Conservation (phyloP, 2,888 invertebrate genomes). For the Drosophila planitibia region DNA sequence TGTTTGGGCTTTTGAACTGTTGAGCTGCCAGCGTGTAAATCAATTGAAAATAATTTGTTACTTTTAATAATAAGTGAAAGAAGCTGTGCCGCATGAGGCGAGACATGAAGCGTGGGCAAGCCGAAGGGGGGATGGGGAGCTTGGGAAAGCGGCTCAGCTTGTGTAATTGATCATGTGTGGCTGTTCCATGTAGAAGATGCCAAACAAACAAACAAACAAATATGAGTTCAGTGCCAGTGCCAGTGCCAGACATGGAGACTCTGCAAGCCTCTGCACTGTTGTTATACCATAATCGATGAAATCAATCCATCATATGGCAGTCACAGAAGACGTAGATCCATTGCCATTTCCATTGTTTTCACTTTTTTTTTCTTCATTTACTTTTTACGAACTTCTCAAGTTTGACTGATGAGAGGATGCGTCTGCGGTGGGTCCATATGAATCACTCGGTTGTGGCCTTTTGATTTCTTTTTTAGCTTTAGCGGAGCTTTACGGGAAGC, state of each 20-base stretch:
- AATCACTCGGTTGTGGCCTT: constrained; percentile 38
- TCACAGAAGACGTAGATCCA: constrained; percentile 28
- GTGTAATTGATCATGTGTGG: constrained; percentile 78
- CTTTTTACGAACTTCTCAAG: constrained; percentile 10
- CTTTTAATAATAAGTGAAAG: constrained; percentile 83
- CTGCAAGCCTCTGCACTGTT: constrained; percentile 46
- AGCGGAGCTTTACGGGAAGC: constrained; percentile 51
- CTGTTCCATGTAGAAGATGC: constrained; percentile 53
- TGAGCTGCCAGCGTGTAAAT: constrained; percentile 80
- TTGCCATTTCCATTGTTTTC: constrained; percentile 64
- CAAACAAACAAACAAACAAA: constrained; percentile 68
- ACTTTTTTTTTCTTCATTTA: constrained; percentile 47
- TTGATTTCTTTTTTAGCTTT: constrained; percentile 18
- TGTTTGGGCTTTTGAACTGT: constrained; percentile 54
- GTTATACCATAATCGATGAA: constrained; percentile 84
- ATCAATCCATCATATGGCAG: constrained; percentile 81
- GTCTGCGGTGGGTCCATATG: constrained; percentile 62
- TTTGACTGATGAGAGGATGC: constrained; percentile 68
- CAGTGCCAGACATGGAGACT: constrained; percentile 42
- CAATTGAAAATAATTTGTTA: constrained; percentile 85
- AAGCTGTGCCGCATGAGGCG: constrained; percentile 60
- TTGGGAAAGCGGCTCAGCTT: constrained; percentile 59
- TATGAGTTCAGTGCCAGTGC: constrained; percentile 10
- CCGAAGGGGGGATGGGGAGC: constrained; percentile 15
- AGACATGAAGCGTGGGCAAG: constrained; percentile 46